phyloP scores from a whole-genome alignment of 2,113 vertebrate species.

The Taurulus bubalis region DNA sequence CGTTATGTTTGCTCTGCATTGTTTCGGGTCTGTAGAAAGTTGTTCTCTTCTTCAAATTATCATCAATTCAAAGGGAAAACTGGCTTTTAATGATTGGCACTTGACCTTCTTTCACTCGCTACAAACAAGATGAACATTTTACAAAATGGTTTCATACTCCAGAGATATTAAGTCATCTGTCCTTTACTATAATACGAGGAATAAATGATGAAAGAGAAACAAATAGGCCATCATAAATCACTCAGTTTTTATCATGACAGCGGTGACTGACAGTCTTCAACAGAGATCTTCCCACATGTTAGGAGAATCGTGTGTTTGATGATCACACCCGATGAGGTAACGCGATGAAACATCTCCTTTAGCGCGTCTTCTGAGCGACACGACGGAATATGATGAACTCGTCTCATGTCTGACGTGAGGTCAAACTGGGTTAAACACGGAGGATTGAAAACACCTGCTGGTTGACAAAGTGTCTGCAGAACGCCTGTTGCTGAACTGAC shows the following conservation, averaged over 20 bases:
- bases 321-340: slow-evolving; percentile 38
- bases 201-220: slow-evolving; percentile 17
- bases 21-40: too few relatives aligned
- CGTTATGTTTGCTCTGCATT: not conserved
- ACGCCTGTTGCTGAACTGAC: slow-evolving; percentile 23
- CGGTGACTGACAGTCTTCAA: slow-evolving; percentile 68
- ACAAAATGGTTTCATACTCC: not conserved
- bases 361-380: slow-evolving; percentile 39
- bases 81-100: not conserved
- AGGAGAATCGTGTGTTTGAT: slow-evolving; percentile 54
- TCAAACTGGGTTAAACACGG: slow-evolving; percentile 53
- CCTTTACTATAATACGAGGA: slow-evolving; percentile 8
- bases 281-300: slow-evolving; percentile 31
- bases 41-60: not conserved
- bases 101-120: not conserved
- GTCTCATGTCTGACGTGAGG: slow-evolving; percentile 49
- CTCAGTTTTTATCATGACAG: slow-evolving; percentile 40
- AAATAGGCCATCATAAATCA: not conserved
- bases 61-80: not conserved
- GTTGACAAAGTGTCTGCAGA: not conserved
- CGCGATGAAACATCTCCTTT: slow-evolving; percentile 26
- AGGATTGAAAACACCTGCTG: slow-evolving; percentile 42
- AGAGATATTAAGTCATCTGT: slow-evolving; percentile 9
- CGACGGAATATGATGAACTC: slow-evolving; percentile 48
- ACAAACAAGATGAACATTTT: slow-evolving; percentile 9